Conservation (phyloP, 2,113 vertebrate species). For the Heterocephalus glaber region DNA sequence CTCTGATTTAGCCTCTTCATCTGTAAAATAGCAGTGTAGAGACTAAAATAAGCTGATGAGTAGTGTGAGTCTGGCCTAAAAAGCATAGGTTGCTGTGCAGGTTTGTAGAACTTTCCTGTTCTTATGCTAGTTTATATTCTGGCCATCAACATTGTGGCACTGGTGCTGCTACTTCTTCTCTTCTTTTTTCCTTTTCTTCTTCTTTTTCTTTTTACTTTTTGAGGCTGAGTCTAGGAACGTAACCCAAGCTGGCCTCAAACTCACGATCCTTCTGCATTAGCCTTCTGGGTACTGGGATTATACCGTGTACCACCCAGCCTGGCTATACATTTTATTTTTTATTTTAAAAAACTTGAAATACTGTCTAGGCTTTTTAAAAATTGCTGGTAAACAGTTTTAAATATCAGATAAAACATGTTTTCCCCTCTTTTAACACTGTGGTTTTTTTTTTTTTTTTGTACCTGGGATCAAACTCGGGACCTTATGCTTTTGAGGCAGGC, state of each 20-base stretch:
- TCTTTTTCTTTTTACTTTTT: neutral
- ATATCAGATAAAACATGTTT: neutral
- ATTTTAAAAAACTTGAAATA: neutral
- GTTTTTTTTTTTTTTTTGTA: too few species aligned
- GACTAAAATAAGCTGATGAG: neutral
- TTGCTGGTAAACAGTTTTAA: neutral
- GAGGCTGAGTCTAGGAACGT: neutral
- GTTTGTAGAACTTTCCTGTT: neutral
- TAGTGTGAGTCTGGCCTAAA: neutral
- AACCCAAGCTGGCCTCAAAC: neutral
- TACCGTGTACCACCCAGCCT: neutral
- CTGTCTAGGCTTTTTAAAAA: neutral
- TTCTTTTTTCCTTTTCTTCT: neutral
- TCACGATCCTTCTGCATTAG: neutral
- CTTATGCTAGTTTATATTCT: conserved; percentile 9
- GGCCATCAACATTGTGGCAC: neutral
- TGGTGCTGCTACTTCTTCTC: neutral
- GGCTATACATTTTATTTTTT: neutral
- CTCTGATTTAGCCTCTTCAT: neutral
- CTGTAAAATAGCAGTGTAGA: neutral
- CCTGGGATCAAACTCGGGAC: too few species aligned
- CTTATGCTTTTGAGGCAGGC: too few species aligned
- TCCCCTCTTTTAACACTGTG: neutral
- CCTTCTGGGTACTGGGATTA: neutral
- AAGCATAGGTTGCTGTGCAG: neutral